Conservation (phyloP, 2,113 vertebrate species). For the Leucoraja erinaceus region DNA sequence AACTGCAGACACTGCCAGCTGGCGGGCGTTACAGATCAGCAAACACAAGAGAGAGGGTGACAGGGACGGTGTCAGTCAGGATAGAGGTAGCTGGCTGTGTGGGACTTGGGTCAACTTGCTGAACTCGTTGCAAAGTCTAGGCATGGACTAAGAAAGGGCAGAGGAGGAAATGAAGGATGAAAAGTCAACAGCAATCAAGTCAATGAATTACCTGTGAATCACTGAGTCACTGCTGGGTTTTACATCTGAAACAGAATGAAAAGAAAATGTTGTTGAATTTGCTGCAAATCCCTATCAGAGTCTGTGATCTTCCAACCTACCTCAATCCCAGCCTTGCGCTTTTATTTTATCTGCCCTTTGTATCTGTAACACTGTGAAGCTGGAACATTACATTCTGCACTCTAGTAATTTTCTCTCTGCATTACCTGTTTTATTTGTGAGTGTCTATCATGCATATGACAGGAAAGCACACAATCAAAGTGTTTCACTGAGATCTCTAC, state of each 20-base stretch:
- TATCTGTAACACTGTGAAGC: too few species aligned
- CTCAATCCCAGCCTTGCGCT: too few species aligned
- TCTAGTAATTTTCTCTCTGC: too few species aligned
- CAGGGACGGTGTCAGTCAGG: not conserved
- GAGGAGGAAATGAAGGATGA: not conserved
- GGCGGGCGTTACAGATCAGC: not conserved
- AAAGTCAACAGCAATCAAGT: not conserved
- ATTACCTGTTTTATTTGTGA: too few species aligned
- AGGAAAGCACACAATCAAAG: too few species aligned
- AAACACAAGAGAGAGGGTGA: not conserved
- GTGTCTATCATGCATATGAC: too few species aligned
- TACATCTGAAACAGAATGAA: slow-evolving; percentile 14
- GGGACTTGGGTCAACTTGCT: not conserved
- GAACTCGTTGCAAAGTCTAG: not conserved
- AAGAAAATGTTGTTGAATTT: not conserved
- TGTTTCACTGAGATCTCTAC: too few species aligned
- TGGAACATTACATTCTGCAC: too few species aligned
- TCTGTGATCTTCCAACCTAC: too few species aligned
- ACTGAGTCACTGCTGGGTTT: not conserved
- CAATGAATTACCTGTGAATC: not conserved
- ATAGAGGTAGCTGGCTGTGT: not conserved
- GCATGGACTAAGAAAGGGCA: not conserved
- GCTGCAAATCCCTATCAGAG: too few species aligned
- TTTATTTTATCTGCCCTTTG: too few species aligned
- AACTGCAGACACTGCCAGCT: not conserved